Evolutionary conservation across 2,113 vertebrate species (phyloP).

Genomic region (Tetrao urogallus): DNA sequence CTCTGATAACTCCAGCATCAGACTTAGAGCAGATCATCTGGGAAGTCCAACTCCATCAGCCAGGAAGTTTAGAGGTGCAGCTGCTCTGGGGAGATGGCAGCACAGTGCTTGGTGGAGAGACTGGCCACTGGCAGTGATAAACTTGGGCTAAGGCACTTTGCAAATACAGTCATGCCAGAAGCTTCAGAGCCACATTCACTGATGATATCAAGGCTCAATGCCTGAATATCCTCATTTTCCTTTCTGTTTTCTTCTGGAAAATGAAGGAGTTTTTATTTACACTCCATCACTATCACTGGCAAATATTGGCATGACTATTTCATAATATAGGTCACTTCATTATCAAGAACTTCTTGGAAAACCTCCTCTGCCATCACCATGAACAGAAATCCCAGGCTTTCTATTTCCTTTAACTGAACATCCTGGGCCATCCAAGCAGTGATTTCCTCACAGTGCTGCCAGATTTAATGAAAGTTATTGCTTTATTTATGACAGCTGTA

Average conservation of each 20-base stretch:
- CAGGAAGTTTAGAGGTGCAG: neutral
- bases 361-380: neutral
- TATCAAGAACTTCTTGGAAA: neutral
- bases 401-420: neutral
- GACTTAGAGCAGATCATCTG: neutral
- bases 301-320: neutral
- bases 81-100: neutral
- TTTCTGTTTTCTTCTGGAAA: neutral
- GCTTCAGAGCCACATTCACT: neutral
- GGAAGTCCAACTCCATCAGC: neutral
- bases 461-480: neutral
- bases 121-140: neutral
- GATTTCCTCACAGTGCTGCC: neutral
- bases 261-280: neutral
- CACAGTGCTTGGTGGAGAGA: neutral
- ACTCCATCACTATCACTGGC: neutral
- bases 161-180: neutral
- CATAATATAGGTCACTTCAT: neutral
- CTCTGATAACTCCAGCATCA: neutral
- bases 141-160: neutral
- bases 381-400: neutral
- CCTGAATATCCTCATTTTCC: neutral
- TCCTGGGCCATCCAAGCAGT: neutral
- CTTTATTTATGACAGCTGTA: neutral
- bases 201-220: neutral